Percentiles rank a stretch among this genome's conserved stretches.
These are phyloP conservation scores for Oreotrochilus melanogaster DNA, from an alignment of 2,113 vertebrate genomes.

Conservation along the genomic window DNA sequence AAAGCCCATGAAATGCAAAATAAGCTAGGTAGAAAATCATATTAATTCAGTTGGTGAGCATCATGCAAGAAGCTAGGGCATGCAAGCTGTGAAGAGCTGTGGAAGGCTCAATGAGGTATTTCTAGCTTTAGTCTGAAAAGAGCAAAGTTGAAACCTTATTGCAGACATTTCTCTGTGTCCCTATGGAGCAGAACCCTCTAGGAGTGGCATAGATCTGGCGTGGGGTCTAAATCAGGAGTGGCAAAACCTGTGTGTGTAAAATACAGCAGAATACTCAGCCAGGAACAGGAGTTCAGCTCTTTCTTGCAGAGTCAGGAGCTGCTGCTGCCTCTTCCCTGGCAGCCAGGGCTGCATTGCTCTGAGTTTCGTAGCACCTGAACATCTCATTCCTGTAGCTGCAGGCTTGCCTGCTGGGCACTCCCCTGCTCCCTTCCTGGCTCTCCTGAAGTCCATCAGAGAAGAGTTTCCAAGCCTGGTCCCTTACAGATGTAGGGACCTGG, in stretches of 20 bases:
- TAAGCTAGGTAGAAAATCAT: background rate
- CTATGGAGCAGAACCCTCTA: background rate
- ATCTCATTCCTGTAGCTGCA: background rate
- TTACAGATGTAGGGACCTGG: background rate
- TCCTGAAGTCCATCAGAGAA: background rate
- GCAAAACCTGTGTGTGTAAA: background rate
- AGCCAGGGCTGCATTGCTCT: background rate
- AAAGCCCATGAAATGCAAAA: background rate
- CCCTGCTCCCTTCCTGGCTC: background rate
- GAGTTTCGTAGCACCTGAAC: background rate
- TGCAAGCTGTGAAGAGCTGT: background rate
- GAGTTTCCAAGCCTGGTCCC: background rate
- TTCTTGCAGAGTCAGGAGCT: background rate
- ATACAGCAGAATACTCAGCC: background rate
- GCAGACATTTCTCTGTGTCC: background rate
- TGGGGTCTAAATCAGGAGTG: background rate
- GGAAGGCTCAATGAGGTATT: background rate
- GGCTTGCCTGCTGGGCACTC: background rate
- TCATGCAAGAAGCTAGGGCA: background rate
- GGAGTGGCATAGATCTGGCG: fast-evolving
- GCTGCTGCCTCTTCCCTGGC: background rate
- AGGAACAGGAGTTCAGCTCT: background rate
- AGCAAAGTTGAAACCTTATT: background rate
- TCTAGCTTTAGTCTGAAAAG: background rate
- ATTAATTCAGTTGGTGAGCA: background rate